Conservation (phyloP, 2,113 vertebrate species). For the Myrmecobius fasciatus region DNA sequence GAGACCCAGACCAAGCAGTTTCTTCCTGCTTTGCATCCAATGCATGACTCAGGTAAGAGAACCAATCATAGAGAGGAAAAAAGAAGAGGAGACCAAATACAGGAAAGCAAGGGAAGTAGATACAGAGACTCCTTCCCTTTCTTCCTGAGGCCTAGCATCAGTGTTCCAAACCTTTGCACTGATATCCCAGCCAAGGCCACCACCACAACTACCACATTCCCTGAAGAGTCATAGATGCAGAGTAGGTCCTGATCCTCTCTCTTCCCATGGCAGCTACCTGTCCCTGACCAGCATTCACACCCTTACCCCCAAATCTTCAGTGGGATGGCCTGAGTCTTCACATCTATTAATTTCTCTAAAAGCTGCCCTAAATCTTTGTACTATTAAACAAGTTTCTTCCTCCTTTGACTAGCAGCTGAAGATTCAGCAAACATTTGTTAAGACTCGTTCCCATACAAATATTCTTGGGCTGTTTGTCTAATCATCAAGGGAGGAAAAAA, state of each 20-base stretch:
- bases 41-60: neutral
- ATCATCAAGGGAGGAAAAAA: slow-evolving; percentile 1
- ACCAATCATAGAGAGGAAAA: neutral
- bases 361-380: slow-evolving; percentile 72
- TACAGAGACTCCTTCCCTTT: neutral
- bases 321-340: neutral
- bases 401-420: slow-evolving; percentile 52
- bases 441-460: slow-evolving; percentile 54
- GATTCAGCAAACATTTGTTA: slow-evolving; percentile 80
- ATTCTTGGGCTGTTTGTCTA: slow-evolving; percentile 76
- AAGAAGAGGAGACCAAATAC: neutral
- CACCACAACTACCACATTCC: neutral
- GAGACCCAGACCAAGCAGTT: neutral
- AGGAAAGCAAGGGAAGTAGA: neutral
- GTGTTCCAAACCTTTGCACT: neutral
- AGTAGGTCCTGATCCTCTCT: neutral
- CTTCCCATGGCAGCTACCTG: neutral
- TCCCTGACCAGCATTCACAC: slow-evolving; percentile 23
- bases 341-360: slow-evolving; percentile 66
- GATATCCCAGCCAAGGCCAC: neutral
- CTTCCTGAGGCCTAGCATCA: neutral
- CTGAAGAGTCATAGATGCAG: neutral
- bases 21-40: neutral
- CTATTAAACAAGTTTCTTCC: slow-evolving; percentile 78
- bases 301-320: slow-evolving; percentile 38